Base-by-base conservation (phyloP, 2,888 invertebrate species). In the Atethmia centrago region DNA sequence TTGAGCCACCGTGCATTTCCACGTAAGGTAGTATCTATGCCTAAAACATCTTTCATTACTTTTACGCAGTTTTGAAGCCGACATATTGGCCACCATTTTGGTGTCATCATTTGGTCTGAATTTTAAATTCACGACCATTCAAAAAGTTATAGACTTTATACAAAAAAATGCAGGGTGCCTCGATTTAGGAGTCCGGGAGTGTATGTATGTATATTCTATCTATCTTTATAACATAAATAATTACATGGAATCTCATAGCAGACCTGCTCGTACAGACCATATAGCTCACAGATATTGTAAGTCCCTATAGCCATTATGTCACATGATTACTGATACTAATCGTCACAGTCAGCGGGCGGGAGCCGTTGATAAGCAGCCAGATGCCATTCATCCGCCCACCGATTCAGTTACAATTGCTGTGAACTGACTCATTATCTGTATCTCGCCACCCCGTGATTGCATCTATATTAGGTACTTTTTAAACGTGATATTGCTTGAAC, bases 341-440 rank as follows among this genome's bases (percentile, higher is more conserved):
- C 82, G 69, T 45, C 70, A 66, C 83, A 83, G 75, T 78, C 84
- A 68, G 83, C 85, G 89, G 92, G 92, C 90, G 89, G 91, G 90
- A 89, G 90, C 87, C 68, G 51, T 77, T 84, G 94, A 94, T 94
- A 93, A 93, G 88, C 88, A 89, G 90, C 94, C 95, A 94, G 92
- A 93, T 93, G 93, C 88, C 82, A 82, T 78, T 88, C 91, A 90
- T 91, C 90, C 95, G 92, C 95, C 95, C 94, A 94, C 93, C 72
- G 93, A 93, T 95, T 91, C 83, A 68, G 85, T 95, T 94, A 91
- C 94, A 84, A 70, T 85, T 88, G 90, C 90, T 89, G 85, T 84
- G 74, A 79, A 83, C 85, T 85, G 82, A 81, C 69, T 82, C 87
- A 87, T 79, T 76, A 76, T 49, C 25, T 58, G 10, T 66, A 68